Base-by-base conservation (phyloP, 2,113 vertebrate species). In the Zeus faber region DNA sequence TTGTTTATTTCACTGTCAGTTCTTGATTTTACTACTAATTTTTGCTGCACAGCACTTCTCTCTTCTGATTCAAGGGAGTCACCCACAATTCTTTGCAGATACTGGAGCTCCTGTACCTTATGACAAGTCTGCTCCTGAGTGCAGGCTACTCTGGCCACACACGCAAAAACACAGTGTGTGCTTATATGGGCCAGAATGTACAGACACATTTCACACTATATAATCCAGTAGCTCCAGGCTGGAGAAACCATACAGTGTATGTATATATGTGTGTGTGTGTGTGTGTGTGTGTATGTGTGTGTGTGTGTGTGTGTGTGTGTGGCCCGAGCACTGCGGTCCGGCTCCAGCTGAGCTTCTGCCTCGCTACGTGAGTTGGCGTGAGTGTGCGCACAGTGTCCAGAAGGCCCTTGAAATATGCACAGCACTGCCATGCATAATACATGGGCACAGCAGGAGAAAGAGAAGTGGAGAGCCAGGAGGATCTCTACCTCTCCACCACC, bases 371-470 rank as follows among this genome's bases (percentile, higher is more conserved):
- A 37, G 33, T n/a, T 37, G 33, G 48, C 31, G 41, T 45, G 23
- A 58, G 39, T 55, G 46, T 66, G 24, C 52, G 68, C 54, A 67
- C 58, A 47, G 29, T 57, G 72, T 82, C 82, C 78, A 83, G 79
- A 85, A 81, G 81, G 82, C 81, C 74, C 62, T 81, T 86, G 75
- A 86, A 88, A 86, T 82, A 84, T 85, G 74, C 74, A 86, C 70
- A 84, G 74, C 70, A 69, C 74, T 67, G 43, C 63, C 55, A 85
- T 88, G 82, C 79, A 88, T 88, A 85, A 87, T 77, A 82, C 83
- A 89, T 89, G 64, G 54, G 40, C 79, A 70, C 77, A 86, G 87
- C 77, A 82, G 81, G 81, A 82, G 75, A 72, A 70, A 66, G 75
- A 56, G 82, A 80, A 74, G 74, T 81, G 66, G 18, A 20, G 74